phyloP scores from a whole-genome alignment of 2,888 invertebrate genomes.

The Alviniconcha strummeri region DNA sequence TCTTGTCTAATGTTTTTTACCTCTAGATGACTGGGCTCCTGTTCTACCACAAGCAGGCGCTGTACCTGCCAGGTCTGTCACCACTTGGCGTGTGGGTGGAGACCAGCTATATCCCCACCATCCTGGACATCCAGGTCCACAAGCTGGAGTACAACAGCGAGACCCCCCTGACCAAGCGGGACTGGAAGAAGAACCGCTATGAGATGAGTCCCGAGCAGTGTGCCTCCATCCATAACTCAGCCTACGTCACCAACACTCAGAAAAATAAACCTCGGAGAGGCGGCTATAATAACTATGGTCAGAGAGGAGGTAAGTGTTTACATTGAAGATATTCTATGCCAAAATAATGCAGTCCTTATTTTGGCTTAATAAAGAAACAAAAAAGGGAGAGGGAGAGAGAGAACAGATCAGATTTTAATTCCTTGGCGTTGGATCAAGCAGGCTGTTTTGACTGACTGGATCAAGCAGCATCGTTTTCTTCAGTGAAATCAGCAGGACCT shows the following conservation, averaged over 20 bases:
- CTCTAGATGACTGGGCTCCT: constrained; percentile 19
- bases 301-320: background rate
- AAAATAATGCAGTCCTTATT: too few relatives aligned
- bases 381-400: too few relatives aligned
- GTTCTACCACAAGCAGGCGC: constrained; percentile 28
- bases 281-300: background rate
- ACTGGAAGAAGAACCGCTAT: constrained; percentile 25
- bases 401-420: too few relatives aligned
- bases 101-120: background rate
- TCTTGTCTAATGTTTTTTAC: too few relatives aligned
- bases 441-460: too few relatives aligned
- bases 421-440: too few relatives aligned
- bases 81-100: constrained; percentile 28
- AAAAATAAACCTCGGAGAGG: background rate
- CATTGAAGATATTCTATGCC: background rate
- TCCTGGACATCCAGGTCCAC: background rate
- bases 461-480: too few relatives aligned
- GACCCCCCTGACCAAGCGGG: background rate
- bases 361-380: too few relatives aligned
- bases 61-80: constrained; percentile 24
- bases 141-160: background rate
- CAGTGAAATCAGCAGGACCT: too few relatives aligned
- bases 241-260: background rate
- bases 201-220: background rate
- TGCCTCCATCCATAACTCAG: background rate